Evolutionary conservation across 2,113 vertebrate genomes (phyloP), one percentile per base, ranked within the genome.

Genomic region (Trochalopteron elliotii): DNA sequence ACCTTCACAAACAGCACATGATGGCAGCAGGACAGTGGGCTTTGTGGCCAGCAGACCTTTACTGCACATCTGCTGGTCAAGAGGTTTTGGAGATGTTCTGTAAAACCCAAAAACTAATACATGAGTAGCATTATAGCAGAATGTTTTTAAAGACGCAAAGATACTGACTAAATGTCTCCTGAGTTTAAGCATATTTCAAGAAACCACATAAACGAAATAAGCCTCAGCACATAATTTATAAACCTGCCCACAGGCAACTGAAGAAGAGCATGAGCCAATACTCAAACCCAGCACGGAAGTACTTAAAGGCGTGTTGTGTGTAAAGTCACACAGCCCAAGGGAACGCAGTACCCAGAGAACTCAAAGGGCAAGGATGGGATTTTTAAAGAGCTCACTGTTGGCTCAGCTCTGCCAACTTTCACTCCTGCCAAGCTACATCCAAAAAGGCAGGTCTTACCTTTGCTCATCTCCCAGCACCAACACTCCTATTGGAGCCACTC

Each of bases 191-290:
- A 83, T 47, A 67, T 93, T 94, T 95, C 61, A 94, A 94, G 86
- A 95, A 97, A 83, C 55, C 93, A 85, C 79, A 83, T 37, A 84
- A 87, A 86, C 20, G 78, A 93, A 91, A 87, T 84, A 86, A 96
- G 79, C 89, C 78, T 90, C 74, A 86, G 90, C 61, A 86, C 68
- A 49, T 87, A 94, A 84, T 92, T 94, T 86, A 84, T 74, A 96
- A 97, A 95, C 85, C 80, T 90, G 83, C 87, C 84, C 87, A 40
- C 80, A 79, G 92, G 87, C 77, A 79, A 84, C 60, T 61, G 89
- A 93, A 82, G 90, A 84, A 81, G 83, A 93, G 75, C 63, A 83
- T 4, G 42, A 94, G 95, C 72, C 93, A 90, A 82, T 79, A 84
- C 87, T 89, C 87, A 79, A 81, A 84, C 83, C 64, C 65, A 84